These are phyloP conservation scores for Neolamprologus brichardi DNA, from an alignment of 2,113 vertebrate species.

Conservation along the genomic window DNA sequence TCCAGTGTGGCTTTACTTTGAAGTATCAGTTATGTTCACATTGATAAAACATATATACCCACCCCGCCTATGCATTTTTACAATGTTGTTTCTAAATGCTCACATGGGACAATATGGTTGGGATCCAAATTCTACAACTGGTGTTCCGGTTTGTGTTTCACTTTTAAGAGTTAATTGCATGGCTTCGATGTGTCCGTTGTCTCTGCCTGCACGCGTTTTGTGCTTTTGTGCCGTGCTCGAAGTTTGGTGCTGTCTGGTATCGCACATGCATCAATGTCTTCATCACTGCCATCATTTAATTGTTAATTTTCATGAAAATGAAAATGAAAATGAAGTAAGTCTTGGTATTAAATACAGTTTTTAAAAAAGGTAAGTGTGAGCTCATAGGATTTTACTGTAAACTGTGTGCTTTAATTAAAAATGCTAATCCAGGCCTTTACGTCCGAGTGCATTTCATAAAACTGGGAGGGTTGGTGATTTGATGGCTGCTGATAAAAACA, in stretches of 20 bases:
- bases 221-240: slow-evolving; percentile 26
- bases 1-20: not conserved
- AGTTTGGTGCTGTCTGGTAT: slow-evolving; percentile 1
- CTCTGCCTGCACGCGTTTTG: slow-evolving; percentile 12
- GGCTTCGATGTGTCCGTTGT: slow-evolving; percentile 10
- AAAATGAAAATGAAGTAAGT: not conserved
- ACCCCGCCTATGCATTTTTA: not conserved
- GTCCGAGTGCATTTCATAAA: not conserved
- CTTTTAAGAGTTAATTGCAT: slow-evolving; percentile 29
- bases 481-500: slow-evolving; percentile 7
- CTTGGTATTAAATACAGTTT: not conserved
- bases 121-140: slow-evolving; percentile 15
- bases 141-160: slow-evolving; percentile 1
- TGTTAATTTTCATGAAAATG: not conserved
- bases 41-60: not conserved
- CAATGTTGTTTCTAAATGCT: slow-evolving; percentile 4
- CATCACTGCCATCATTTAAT: not conserved
- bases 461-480: not conserved
- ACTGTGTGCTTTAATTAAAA: not conserved
- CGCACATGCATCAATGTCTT: slow-evolving; percentile 7
- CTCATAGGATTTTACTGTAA: not conserved
- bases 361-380: slow-evolving; percentile 36
- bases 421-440: not conserved
- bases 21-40: not conserved
- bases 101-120: slow-evolving; percentile 60